These are phyloP conservation scores for Tenthredo scrophulariae DNA, from an alignment of 2,888 invertebrate species.

Conservation along the genomic window DNA sequence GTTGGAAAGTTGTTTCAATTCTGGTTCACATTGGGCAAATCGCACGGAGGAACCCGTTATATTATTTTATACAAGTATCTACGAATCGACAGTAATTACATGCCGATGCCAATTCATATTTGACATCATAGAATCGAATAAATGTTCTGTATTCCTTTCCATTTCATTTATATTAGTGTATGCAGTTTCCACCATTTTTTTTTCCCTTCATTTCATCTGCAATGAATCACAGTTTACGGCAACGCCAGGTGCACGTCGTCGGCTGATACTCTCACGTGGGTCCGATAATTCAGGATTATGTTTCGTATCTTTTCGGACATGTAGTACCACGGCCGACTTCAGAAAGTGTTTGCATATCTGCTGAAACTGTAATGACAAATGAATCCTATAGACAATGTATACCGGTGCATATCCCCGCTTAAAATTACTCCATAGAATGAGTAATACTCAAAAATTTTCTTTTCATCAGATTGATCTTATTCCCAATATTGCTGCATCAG, in stretches of 20 bases:
- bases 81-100: not conserved
- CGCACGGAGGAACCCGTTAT: not conserved
- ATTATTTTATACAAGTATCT: constrained; percentile 4
- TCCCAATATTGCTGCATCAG: too few relatives aligned
- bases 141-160: not conserved
- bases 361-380: not conserved
- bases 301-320: not conserved
- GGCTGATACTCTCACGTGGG: not conserved
- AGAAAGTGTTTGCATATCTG: not conserved
- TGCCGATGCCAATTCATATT: not conserved
- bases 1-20: not conserved
- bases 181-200: not conserved
- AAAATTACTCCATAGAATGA: too few relatives aligned
- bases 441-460: too few relatives aligned
- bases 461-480: too few relatives aligned
- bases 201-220: not conserved
- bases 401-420: too few relatives aligned
- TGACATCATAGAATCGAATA: constrained; percentile 4
- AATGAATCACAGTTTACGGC: not conserved
- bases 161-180: not conserved
- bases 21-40: not conserved
- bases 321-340: not conserved
- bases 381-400: not conserved
- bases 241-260: not conserved
- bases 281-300: not conserved